Evolutionary conservation across 2,113 vertebrate species (phyloP).

Genomic region (Charina bottae): DNA sequence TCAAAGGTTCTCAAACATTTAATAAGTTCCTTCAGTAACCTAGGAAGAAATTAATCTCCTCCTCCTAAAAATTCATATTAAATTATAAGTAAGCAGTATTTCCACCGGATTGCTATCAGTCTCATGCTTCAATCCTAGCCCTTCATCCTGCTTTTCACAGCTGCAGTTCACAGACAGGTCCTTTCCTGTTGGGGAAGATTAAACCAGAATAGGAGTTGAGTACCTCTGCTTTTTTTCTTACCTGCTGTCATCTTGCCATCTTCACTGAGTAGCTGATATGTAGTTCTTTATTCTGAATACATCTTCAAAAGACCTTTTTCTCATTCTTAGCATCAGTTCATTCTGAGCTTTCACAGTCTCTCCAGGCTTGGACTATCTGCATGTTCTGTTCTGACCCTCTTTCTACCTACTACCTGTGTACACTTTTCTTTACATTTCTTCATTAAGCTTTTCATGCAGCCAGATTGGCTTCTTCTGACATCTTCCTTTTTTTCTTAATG

Average conservation of each 20-base stretch:
- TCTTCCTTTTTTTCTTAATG: too few relatives aligned
- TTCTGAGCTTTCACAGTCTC: not conserved
- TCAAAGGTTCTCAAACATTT: too few relatives aligned
- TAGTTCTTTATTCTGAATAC: not conserved
- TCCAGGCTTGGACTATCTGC: not conserved
- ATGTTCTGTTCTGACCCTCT: not conserved
- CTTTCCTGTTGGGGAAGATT: not conserved
- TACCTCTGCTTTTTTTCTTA: not conserved
- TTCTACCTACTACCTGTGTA: too few relatives aligned
- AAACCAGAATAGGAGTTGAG: not conserved
- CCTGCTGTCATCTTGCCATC: not conserved
- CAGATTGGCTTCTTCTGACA: too few relatives aligned
- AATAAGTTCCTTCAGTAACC: too few relatives aligned
- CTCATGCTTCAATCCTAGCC: not conserved
- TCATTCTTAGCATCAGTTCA: not conserved
- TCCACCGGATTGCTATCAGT: not conserved
- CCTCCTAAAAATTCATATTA: not conserved
- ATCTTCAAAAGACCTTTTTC: not conserved
- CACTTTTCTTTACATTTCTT: too few relatives aligned
- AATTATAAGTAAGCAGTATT: not conserved
- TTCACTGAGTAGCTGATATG: not conserved
- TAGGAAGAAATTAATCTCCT: too few relatives aligned
- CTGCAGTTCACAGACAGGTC: not conserved
- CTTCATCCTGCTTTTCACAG: not conserved
- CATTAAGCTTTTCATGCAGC: too few relatives aligned